Evolutionary conservation across 1,140 invertebrate genomes (phyloP).

Genomic region (Sarcophaga bullata): DNA sequence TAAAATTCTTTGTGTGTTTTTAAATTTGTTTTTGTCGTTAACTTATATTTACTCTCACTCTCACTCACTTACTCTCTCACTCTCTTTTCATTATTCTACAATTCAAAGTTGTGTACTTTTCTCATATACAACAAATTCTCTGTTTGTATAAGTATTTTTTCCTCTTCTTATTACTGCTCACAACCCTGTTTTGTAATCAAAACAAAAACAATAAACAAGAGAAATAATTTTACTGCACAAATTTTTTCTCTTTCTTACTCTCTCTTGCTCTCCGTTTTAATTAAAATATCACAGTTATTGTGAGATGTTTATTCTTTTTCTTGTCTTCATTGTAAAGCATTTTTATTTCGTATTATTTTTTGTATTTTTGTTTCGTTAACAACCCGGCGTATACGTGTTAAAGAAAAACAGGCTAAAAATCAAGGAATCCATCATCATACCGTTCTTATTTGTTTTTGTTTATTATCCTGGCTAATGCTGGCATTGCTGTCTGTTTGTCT

Average conservation of each 20-base stretch:
- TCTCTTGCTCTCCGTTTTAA: background rate
- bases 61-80: background rate
- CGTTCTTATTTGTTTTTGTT: too few relatives aligned
- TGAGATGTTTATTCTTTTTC: background rate
- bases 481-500: too few relatives aligned
- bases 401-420: background rate
- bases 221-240: too few relatives aligned
- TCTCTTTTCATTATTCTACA: too few relatives aligned
- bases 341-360: background rate
- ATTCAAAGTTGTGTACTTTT: too few relatives aligned
- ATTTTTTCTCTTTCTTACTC: background rate
- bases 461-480: background rate
- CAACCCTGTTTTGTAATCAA: constrained; percentile 15
- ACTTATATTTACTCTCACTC: background rate
- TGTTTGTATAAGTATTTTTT: too few relatives aligned
- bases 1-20: too few relatives aligned
- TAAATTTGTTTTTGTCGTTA: background rate
- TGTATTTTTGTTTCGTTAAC: background rate
- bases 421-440: too few relatives aligned
- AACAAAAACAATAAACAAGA: constrained; percentile 7
- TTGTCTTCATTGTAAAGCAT: background rate
- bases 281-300: background rate
- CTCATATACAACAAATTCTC: background rate
- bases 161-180: background rate
- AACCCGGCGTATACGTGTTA: constrained; percentile 19